Base-by-base conservation (phyloP, 2,888 invertebrate species). In the Danaus chrysippus region DNA sequence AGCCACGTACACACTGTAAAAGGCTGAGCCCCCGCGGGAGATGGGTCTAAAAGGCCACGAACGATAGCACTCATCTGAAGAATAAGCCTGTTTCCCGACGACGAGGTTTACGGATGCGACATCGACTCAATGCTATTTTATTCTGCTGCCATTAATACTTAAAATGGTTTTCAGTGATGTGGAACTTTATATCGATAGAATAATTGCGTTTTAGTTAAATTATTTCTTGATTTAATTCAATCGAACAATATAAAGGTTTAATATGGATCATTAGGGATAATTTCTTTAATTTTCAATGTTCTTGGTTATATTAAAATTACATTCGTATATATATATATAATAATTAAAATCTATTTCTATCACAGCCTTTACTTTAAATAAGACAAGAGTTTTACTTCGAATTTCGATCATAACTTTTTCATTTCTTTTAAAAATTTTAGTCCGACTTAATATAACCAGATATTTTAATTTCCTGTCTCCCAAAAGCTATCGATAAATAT, bases 1-100 rank as follows among this genome's bases (percentile, higher is more conserved):
- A 87, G 86, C 81, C 79, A 77, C 74, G 81, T 83, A 85, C 83
- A 83, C 83, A 82, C 83, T 83, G 87, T 87, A 84, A 87, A 86
- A 88, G 87, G 86, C 84, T 85, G 79, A 83, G 81, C 82, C 83
- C 87, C 87, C 85, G 72, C 74, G 83, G 86, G 87, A 83, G 77
- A 75, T 69, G 74, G 77, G 77, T 77, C 82, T 83, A 80, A 85
- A 83, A 86, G 87, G 86, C 86, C 85, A 81, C 75, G 79, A 81
- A 75, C 79, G 81, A 84, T 84, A 86, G 86, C 87, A 87, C 88
- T 87, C 88, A 87, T 87, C 86, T 86, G 76, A 79, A 81, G 87
- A 88, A 88, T 91, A 91, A 91, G 91, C 91, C 81, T 90, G 91
- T 90, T 91, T 91, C 86, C 86, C 88, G 84, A 82, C 87, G 83